Conservation (phyloP, 2,888 invertebrate genomes). For the Mycalesis mineus region DNA sequence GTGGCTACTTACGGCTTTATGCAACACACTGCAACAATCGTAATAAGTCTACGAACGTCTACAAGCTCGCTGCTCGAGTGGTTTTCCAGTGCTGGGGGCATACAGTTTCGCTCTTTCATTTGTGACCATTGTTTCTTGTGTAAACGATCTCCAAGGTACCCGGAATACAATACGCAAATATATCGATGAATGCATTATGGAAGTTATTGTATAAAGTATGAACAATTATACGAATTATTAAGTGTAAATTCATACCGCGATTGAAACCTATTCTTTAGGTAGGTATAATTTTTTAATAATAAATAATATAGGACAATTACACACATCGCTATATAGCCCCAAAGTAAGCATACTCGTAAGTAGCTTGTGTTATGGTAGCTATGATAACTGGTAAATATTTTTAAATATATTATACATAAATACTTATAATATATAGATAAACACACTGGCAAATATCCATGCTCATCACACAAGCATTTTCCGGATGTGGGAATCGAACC, state of each 20-base stretch:
- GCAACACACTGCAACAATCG: constrained; percentile 60
- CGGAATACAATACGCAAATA: constrained; percentile 12
- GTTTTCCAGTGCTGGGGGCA: constrained; percentile 47
- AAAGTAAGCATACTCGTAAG: too few species aligned
- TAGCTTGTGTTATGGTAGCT: too few species aligned
- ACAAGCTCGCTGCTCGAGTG: constrained; percentile 48
- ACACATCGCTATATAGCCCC: too few species aligned
- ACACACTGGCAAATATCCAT: too few species aligned
- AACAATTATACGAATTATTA: background rate
- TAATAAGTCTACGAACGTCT: constrained; percentile 52
- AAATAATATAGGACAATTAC: too few species aligned
- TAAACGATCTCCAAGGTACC: constrained; percentile 47
- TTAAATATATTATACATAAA: too few species aligned
- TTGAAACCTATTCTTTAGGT: background rate
- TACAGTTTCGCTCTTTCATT: constrained; percentile 42
- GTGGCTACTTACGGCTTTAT: constrained; percentile 54
- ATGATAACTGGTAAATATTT: too few species aligned
- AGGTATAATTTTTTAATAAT: too few species aligned
- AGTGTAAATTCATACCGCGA: background rate
- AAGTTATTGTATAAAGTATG: constrained; percentile 3
- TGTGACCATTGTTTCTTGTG: constrained; percentile 42
- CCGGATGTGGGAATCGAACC: too few species aligned
- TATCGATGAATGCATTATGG: constrained; percentile 10
- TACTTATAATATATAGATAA: too few species aligned
- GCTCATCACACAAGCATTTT: too few species aligned